Percentiles rank a stretch among this genome's conserved stretches.
Conservation (phyloP, 1,140 invertebrate genomes). For the Caerostris extrusa region DNA sequence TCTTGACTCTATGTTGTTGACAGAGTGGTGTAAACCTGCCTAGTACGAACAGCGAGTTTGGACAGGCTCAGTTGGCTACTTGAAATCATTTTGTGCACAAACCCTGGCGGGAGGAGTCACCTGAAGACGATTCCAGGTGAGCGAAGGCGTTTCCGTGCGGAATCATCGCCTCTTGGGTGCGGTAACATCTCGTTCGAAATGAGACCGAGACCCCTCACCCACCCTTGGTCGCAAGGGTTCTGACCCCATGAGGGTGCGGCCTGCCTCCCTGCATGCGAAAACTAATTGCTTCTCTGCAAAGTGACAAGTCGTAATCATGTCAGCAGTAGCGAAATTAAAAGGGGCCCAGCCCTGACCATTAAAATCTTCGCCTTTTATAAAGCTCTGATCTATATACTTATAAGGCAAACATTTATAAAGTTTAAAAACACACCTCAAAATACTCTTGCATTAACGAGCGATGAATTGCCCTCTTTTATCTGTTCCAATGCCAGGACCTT, state of each 20-base stretch:
- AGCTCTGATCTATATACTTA: constrained; percentile 61
- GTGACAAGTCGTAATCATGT: constrained; percentile 76
- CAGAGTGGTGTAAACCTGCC: constrained; percentile 1
- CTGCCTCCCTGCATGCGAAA: constrained; percentile 68
- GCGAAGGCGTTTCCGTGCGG: constrained; percentile 59
- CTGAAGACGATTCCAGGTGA: constrained; percentile 51
- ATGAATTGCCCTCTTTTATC: constrained; percentile 57
- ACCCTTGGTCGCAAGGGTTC: constrained; percentile 68
- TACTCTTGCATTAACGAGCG: constrained; percentile 53
- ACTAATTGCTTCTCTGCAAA: constrained; percentile 71
- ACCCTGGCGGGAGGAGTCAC: constrained; percentile 56
- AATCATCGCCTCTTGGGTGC: constrained; percentile 73
- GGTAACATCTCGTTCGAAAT: constrained; percentile 64
- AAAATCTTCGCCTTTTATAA: constrained; percentile 62
- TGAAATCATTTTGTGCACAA: constrained; percentile 63
- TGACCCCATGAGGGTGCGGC: constrained; percentile 68
- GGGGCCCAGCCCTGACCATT: constrained; percentile 71
- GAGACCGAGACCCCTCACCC: constrained; percentile 63
- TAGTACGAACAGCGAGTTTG: background rate
- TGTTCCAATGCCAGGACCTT: background rate
- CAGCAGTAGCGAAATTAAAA: constrained; percentile 77
- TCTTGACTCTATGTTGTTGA: background rate
- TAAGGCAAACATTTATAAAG: constrained; percentile 72
- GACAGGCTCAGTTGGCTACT: constrained; percentile 17
- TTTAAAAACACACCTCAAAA: constrained; percentile 71